Evolutionary conservation across 2,113 vertebrate genomes (phyloP).

Genomic region (Malurus elegans): DNA sequence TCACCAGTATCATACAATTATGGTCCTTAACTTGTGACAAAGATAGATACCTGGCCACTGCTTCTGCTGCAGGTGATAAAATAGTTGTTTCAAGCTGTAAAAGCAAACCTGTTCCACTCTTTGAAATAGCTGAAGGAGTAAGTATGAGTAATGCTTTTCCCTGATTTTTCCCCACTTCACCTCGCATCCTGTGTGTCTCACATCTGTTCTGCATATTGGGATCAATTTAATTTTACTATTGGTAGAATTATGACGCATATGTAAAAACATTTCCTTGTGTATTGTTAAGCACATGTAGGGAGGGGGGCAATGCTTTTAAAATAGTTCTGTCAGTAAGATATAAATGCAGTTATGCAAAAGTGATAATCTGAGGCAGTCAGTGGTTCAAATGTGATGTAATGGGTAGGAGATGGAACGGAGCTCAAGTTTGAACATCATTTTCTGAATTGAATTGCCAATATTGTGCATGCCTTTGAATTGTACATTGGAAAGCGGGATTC

Average conservation of each 20-base stretch:
- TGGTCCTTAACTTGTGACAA: conserved; percentile 75
- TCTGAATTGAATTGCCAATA: neutral
- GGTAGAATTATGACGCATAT: neutral
- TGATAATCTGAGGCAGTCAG: neutral
- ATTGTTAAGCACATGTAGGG: neutral
- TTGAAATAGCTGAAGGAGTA: conserved; percentile 93
- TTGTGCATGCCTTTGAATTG: neutral
- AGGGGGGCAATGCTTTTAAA: neutral
- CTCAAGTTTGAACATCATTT: neutral
- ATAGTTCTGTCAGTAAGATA: neutral
- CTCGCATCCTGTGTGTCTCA: neutral
- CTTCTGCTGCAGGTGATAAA: conserved; percentile 92
- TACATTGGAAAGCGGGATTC: neutral
- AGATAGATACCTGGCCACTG: conserved; percentile 92
- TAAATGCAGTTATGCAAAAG: rapidly evolving
- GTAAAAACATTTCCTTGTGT: neutral
- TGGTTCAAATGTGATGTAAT: neutral
- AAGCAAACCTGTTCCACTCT: conserved; percentile 81
- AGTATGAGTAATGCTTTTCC: conserved; percentile 58
- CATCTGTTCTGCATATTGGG: neutral
- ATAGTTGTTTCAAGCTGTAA: conserved; percentile 92
- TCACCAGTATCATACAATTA: neutral
- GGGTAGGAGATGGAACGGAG: neutral
- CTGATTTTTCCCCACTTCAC: neutral
- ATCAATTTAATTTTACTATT: neutral